Conservation (phyloP, 2,113 vertebrate genomes). For the Pimephales promelas region DNA sequence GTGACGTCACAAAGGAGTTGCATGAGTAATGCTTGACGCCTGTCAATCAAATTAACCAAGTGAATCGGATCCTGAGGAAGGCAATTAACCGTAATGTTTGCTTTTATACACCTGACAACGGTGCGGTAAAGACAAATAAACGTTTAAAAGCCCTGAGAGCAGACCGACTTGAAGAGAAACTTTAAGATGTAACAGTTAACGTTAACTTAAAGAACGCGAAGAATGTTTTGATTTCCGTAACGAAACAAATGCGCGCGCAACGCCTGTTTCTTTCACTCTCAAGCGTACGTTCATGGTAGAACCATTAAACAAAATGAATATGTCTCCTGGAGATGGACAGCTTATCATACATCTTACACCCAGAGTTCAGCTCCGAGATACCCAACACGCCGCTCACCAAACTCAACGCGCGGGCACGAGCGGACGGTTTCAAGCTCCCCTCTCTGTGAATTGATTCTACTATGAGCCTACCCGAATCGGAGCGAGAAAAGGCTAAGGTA, state of each 20-base stretch:
- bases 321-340: conserved; percentile 55
- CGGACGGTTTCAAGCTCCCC: conserved; percentile 85
- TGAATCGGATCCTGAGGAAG: not conserved
- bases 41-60: conserved; percentile 31
- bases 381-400: conserved; percentile 78
- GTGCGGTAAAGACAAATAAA: not conserved
- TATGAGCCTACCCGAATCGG: conserved; percentile 77
- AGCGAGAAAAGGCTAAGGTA: conserved; percentile 41
- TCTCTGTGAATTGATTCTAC: conserved; percentile 86
- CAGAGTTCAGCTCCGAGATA: conserved; percentile 79
- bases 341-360: conserved; percentile 76
- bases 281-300: conserved; percentile 5
- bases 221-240: conserved; percentile 10
- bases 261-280: not conserved
- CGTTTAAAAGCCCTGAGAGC: not conserved
- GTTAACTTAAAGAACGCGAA: conserved; percentile 17
- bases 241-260: conserved; percentile 13
- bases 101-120: not conserved
- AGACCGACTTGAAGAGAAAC: not conserved
- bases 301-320: not conserved
- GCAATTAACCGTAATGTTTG: not conserved
- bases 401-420: conserved; percentile 77
- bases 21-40: conserved; percentile 12
- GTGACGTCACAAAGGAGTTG: conserved; percentile 37
- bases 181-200: conserved; percentile 13